phyloP scores from a whole-genome alignment of 2,888 invertebrate species.

The Salticus scenicus region DNA sequence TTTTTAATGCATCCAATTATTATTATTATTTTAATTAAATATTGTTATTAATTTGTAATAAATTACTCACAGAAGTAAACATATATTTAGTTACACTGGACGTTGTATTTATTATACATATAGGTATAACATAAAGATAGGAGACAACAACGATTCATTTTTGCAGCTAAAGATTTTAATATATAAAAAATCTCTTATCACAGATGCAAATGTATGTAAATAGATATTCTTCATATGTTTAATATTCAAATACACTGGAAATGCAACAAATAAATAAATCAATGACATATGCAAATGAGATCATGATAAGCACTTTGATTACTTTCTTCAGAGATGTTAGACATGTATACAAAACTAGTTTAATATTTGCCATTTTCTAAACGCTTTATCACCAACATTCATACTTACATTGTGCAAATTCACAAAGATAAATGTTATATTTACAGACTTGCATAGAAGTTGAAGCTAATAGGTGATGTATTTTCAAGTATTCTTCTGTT shows the following conservation, averaged over 20 bases:
- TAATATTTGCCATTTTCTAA: neutral
- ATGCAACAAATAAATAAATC: constrained; percentile 56
- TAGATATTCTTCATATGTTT: constrained; percentile 35
- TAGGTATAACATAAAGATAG: too few relatives aligned
- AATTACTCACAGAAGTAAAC: too few relatives aligned
- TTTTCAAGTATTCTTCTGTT: too few relatives aligned
- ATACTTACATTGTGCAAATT: constrained; percentile 6
- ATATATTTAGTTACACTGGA: too few relatives aligned
- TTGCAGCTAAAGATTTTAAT: constrained; percentile 39
- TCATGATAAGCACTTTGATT: constrained; percentile 67
- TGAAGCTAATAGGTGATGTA: neutral
- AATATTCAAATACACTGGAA: constrained; percentile 38
- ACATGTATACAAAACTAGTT: constrained; percentile 15
- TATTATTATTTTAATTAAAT: too few relatives aligned
- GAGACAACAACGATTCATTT: too few relatives aligned
- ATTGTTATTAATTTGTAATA: too few relatives aligned
- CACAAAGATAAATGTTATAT: neutral
- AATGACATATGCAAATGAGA: constrained; percentile 64
- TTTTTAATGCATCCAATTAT: too few relatives aligned
- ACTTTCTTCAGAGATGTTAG: neutral
- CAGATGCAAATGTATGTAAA: constrained; percentile 50
- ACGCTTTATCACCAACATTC: neutral
- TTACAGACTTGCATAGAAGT: constrained; percentile 11
- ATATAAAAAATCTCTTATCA: constrained; percentile 50
- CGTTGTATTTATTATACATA: too few relatives aligned